Evolutionary conservation across 1,140 invertebrate species (phyloP).

Genomic region (Gryllus bimaculatus): DNA sequence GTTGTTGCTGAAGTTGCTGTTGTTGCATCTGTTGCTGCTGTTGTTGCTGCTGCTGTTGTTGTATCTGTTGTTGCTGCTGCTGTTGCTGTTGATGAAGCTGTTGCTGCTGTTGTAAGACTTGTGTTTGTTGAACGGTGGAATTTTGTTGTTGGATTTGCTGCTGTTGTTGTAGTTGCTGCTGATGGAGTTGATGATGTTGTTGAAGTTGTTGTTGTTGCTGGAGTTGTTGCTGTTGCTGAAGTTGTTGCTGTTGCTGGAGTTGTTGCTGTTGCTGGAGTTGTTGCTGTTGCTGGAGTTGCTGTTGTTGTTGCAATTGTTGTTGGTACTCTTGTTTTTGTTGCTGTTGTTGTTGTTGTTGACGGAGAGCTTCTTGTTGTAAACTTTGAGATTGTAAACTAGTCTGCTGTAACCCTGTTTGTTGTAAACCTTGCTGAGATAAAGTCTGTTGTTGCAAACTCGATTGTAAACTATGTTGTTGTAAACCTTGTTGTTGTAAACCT

Average conservation of each 20-base stretch:
- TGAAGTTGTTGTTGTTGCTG: conserved; percentile 26
- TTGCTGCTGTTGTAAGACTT: conserved; percentile 26
- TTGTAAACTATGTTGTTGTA: conserved; percentile 25
- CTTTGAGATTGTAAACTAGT: conserved; percentile 27
- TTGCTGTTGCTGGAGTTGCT: conserved; percentile 25
- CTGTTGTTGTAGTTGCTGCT: conserved; percentile 22
- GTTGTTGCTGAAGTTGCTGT: conserved; percentile 25
- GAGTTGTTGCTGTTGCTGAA: conserved; percentile 37
- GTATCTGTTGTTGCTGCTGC: conserved; percentile 23
- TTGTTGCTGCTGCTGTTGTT: conserved; percentile 20
- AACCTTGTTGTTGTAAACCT: conserved; percentile 24
- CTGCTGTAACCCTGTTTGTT: conserved; percentile 28
- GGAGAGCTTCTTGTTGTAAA: conserved; percentile 25
- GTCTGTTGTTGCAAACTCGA: conserved; percentile 26
- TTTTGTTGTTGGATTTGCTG: conserved; percentile 19
- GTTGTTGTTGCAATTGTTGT: conserved; percentile 31
- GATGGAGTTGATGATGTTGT: conserved; percentile 26
- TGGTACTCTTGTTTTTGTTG: conserved; percentile 28
- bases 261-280: conserved; percentile 30
- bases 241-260: conserved; percentile 33
- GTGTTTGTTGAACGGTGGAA: conserved; percentile 23
- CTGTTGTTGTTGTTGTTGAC: conserved; percentile 27
- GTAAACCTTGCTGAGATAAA: conserved; percentile 27
- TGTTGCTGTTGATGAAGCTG: conserved; percentile 24
- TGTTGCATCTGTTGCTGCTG: conserved; percentile 31